phyloP scores from a whole-genome alignment of 2,888 invertebrate species.

The Noctua comes region DNA sequence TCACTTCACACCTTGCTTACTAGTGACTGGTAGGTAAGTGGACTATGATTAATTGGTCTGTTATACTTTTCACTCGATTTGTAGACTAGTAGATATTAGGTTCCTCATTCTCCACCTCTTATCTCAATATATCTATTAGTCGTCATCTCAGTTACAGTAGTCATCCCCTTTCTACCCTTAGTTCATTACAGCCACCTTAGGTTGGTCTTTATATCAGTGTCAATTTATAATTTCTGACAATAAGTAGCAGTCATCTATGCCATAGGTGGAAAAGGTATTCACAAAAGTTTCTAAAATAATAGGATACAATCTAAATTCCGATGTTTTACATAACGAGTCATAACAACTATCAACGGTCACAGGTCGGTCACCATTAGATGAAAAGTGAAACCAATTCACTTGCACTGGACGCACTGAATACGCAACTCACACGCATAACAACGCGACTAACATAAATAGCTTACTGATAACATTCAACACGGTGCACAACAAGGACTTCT shows the following conservation, averaged over 20 bases:
- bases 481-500: neutral
- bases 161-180: neutral
- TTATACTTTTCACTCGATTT: neutral
- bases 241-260: neutral
- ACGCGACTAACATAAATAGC: neutral
- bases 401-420: conserved; percentile 35
- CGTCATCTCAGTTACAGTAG: neutral
- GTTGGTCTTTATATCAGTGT: neutral
- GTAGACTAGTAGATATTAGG: neutral
- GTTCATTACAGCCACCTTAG: neutral
- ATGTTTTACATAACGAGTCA: conserved; percentile 30
- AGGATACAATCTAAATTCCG: conserved; percentile 26
- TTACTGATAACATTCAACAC: neutral
- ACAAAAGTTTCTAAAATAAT: conserved; percentile 29
- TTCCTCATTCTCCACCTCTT: neutral
- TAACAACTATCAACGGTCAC: conserved; percentile 16
- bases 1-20: conserved; percentile 29
- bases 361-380: conserved; percentile 40
- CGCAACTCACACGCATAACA: conserved; percentile 19
- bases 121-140: neutral
- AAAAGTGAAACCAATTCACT: conserved; percentile 62
- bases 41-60: conserved; percentile 38
- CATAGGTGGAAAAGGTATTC: neutral
- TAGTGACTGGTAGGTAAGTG: neutral
- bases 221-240: neutral